Conservation (phyloP, 2,888 invertebrate genomes). For the Euplagia quadripunctaria region DNA sequence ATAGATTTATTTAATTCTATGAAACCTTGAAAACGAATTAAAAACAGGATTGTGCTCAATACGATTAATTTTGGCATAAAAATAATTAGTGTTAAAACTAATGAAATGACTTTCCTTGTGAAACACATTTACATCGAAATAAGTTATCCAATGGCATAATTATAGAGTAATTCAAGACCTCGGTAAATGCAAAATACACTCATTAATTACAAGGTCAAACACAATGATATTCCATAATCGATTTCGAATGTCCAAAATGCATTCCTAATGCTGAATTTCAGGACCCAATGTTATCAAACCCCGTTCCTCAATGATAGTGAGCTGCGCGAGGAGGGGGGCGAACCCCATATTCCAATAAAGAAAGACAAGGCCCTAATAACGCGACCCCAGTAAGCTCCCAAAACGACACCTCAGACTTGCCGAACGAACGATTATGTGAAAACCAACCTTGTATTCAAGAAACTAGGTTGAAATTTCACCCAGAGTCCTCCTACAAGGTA, state of each 20-base stretch:
- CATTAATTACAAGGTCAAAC: background rate
- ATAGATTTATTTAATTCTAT: too few relatives aligned
- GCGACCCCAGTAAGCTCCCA: slow-evolving; percentile 78
- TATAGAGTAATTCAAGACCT: too few relatives aligned
- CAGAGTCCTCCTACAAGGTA: slow-evolving; percentile 45
- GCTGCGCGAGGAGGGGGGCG: slow-evolving; percentile 39
- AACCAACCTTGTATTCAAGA: slow-evolving; percentile 51
- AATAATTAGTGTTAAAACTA: too few relatives aligned
- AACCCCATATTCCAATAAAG: slow-evolving; percentile 80
- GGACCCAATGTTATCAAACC: slow-evolving; percentile 20
- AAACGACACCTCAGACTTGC: slow-evolving; percentile 78
- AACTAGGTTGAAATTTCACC: slow-evolving; percentile 46
- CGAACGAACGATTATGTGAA: slow-evolving; percentile 42
- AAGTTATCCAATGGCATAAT: too few relatives aligned
- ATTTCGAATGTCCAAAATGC: slow-evolving; percentile 20
- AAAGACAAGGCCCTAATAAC: slow-evolving; percentile 82
- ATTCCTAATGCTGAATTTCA: slow-evolving; percentile 26
- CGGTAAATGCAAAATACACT: too few relatives aligned
- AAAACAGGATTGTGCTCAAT: too few relatives aligned
- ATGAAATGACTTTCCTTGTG: too few relatives aligned
- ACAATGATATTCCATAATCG: slow-evolving; percentile 13
- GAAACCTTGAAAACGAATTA: too few relatives aligned
- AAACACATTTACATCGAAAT: too few relatives aligned
- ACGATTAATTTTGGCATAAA: too few relatives aligned
- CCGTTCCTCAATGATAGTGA: slow-evolving; percentile 24